A percentile compares a stretch with the other conserved stretches of the same genome.
Conservation (phyloP, 2,797 vertebrate genomes). For the Epinephelus malabaricus region DNA sequence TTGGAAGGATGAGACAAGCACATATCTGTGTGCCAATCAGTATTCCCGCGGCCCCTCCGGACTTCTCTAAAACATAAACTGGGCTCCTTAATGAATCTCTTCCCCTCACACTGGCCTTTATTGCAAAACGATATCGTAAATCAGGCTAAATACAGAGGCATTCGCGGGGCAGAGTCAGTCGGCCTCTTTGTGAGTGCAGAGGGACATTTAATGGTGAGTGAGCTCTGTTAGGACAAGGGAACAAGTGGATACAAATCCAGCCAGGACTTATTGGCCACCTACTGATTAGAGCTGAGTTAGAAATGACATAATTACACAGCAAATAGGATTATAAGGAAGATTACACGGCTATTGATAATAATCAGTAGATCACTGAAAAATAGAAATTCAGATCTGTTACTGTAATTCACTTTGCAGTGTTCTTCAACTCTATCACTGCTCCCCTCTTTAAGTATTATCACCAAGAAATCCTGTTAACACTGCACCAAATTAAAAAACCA, state of each 20-base stretch:
- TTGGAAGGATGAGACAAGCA: constrained; percentile 72
- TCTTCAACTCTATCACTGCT: not conserved
- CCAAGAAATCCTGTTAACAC: constrained; percentile 12
- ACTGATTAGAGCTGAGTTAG: constrained; percentile 23
- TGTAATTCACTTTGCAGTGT: constrained; percentile 1
- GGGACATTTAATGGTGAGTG: constrained; percentile 65
- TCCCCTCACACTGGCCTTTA: constrained; percentile 77
- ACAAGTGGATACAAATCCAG: constrained; percentile 59
- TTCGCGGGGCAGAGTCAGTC: constrained; percentile 51
- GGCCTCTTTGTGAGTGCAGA: constrained; percentile 69
- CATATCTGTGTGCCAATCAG: constrained; percentile 83
- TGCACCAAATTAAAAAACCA: constrained; percentile 30
- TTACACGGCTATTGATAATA: constrained; percentile 15
- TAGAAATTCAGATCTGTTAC: constrained; percentile 11
- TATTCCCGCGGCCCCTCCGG: constrained; percentile 78
- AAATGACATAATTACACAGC: constrained; percentile 33
- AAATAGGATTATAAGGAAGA: constrained; percentile 38
- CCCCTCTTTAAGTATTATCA: constrained; percentile 5
- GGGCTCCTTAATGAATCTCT: constrained; percentile 83
- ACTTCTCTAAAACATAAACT: constrained; percentile 82
- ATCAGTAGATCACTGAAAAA: constrained; percentile 12
- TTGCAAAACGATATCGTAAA: constrained; percentile 82
- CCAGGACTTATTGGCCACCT: constrained; percentile 43
- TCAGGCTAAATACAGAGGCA: constrained; percentile 81
- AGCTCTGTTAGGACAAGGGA: constrained; percentile 46